Base-by-base conservation (phyloP, 2,888 invertebrate species). In the Caenorhabditis sp. region DNA sequence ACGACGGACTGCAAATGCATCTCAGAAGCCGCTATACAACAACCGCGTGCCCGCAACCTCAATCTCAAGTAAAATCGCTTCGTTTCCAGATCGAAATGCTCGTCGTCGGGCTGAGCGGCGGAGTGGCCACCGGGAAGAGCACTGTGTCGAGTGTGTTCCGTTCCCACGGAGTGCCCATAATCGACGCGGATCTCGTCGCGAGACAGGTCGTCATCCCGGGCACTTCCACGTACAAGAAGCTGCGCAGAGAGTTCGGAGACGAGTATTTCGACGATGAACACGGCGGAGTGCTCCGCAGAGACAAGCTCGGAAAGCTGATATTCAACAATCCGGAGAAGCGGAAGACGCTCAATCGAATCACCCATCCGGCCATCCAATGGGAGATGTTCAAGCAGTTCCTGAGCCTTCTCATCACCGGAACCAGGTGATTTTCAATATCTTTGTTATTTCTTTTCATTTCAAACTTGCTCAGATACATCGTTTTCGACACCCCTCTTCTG, bases 151-250 rank as follows among this genome's bases (percentile, higher is more conserved):
- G 45, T 35, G 56, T 79, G 2, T 77, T 82, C 58, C 59, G 66
- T 6, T 72, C 70, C 9, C 70, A 78, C 24, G 85, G 86, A 11
- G 76, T 88, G 37, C 75, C 82, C 11, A 80, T 87, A 6, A 81
- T 87, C 45, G 87, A 87, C 65, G 85, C 87, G 5, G 87, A 87
- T 71, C 61, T 78, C 24, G 79, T 88, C n/a, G 87, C 87, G 4
- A 77, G 87, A 72, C 68, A 85, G 71, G 87, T 87, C 15, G 87
- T 87, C n/a, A 58, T 83, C 37, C 87, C 87, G 7, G 87, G 87
- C 22, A 77, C 74, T 39, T 56, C 80, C 3, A 82, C 86, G 1
- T 86, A 86, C 62, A 45, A 53, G 2, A 46, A 73, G 50, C 65
- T 87, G n/a, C 73, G 87, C 9, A 63, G 53, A 2, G 85, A 82